Evolutionary conservation across 2,113 vertebrate genomes (phyloP), one percentile per base, ranked within the genome.

Genomic region (Petroica traversi): DNA sequence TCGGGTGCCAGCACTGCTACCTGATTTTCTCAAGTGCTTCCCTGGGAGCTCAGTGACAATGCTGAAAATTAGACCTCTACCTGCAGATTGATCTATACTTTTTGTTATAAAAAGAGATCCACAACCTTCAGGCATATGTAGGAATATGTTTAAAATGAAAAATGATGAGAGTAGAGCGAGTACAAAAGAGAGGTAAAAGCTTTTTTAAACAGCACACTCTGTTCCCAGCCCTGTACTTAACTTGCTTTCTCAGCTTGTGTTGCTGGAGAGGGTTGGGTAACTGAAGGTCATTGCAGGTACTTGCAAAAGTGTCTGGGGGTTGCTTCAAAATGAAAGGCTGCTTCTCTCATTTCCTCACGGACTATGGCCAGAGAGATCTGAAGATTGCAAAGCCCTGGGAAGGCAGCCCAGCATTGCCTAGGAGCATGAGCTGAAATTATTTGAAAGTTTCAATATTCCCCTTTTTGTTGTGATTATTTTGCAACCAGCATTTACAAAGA

Each of bases 201-300:
- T 57, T 93, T 95, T 72, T 92, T 92, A 93, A 96, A 38, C 52
- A 68, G 92, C 61, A 91, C 96, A 49, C 28, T 16, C 33, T 89
- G 82, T 93, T 95, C 91, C 64, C 61, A 75, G 73, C 80, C 73
- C 61, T 33, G 79, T 31, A 49, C 79, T 92, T 82, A 48, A 75
- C 89, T 91, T 89, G 83, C 43, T 73, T 84, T 92, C 63, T 87
- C 25, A 10, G 66, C 31, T 51, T 5, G 61, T 33, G 51, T 12
- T 84, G 76, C 83, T 57, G 68, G 76, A 71, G 83, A 91, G 85
- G 26, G 55, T 2, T 94, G 79, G 63, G 72, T 40, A 92, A 84
- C 92, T 52, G 92, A 92, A 95, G 92, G 94, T 96, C 93, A 88
- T 40, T 93, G 94, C 72, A 93, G 72, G 73, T 78, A 55, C 72